phyloP scores from a whole-genome alignment of 2,888 invertebrate genomes.

The Adelphocoris suturalis region DNA sequence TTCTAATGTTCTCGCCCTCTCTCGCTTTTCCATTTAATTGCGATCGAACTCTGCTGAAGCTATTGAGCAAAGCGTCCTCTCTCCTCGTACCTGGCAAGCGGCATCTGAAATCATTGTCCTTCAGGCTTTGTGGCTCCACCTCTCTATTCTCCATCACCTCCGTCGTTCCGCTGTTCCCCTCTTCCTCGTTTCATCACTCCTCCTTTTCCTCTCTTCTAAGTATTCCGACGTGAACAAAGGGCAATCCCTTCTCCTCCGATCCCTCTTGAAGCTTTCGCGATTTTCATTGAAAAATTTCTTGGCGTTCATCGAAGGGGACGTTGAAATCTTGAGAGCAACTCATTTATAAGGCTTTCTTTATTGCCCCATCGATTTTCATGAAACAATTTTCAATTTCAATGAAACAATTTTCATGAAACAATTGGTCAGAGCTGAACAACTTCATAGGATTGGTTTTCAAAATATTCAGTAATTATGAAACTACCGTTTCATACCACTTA shows the following conservation, averaged over 20 bases:
- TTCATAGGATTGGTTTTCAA: no score
- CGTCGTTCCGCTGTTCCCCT: not conserved
- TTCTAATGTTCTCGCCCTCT: constrained; percentile 63
- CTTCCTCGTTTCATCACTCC: not conserved
- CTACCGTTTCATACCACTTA: no score
- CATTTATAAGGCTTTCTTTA: no score
- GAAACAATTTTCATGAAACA: no score
- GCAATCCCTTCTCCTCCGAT: not conserved
- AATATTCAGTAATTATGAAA: no score
- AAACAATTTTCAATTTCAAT: no score
- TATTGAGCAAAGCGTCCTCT: constrained; percentile 13
- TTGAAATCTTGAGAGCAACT: no score
- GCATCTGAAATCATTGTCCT: constrained; percentile 56
- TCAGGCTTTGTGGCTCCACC: constrained; percentile 3
- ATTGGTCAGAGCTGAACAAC: no score
- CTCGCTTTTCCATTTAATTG: constrained; percentile 59
- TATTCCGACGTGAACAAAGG: constrained; percentile 19
- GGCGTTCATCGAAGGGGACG: not conserved
- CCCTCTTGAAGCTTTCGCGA: not conserved
- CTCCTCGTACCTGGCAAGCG: constrained; percentile 46
- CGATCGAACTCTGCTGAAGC: constrained; percentile 57
- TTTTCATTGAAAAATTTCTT: not conserved
- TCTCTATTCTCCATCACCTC: not conserved
- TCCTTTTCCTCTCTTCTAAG: not conserved
- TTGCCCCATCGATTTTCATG: no score